Evolutionary conservation across 2,797 vertebrate genomes (phyloP).

Genomic region (Eulemur rubriventer): DNA sequence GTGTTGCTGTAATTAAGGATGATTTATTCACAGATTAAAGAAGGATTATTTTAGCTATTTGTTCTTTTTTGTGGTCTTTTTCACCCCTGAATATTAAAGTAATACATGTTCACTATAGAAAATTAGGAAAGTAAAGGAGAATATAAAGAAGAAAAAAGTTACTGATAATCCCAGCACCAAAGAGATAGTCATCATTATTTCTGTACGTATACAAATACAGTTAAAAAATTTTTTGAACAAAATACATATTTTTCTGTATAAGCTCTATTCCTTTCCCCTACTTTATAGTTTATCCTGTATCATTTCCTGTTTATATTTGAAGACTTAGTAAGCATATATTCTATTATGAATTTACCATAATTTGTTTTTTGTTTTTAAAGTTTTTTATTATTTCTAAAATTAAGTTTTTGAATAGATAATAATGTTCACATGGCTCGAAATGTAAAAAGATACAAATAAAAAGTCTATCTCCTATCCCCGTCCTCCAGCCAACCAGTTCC

Average conservation of each 20-base stretch:
- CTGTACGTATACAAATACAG: background rate
- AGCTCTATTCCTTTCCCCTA: constrained; percentile 9
- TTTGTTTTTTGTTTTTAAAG: background rate
- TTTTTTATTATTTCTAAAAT: background rate
- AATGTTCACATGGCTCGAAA: background rate
- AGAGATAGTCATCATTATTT: constrained; percentile 21
- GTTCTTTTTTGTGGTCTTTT: constrained; percentile 41
- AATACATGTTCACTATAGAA: constrained; percentile 19
- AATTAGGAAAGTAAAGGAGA: constrained; percentile 47
- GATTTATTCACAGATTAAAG: constrained; percentile 52
- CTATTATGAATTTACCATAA: background rate
- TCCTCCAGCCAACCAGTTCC: background rate
- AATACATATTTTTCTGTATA: constrained; percentile 28
- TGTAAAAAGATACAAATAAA: constrained; percentile 35
- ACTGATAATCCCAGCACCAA: background rate
- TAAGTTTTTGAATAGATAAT: constrained; percentile 37
- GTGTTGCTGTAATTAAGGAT: constrained; percentile 48
- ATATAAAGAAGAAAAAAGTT: constrained; percentile 39
- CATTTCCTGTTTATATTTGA: background rate
- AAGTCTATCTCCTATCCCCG: background rate
- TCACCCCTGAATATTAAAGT: background rate
- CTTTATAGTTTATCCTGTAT: constrained; percentile 49
- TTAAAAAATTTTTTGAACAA: constrained; percentile 30
- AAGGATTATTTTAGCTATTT: constrained; percentile 51
- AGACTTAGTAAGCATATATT: background rate